Percentiles rank a stretch among this genome's conserved stretches.
These are phyloP conservation scores for Dorcus hopei DNA, from an alignment of 2,888 invertebrate species.

Conservation along the genomic window DNA sequence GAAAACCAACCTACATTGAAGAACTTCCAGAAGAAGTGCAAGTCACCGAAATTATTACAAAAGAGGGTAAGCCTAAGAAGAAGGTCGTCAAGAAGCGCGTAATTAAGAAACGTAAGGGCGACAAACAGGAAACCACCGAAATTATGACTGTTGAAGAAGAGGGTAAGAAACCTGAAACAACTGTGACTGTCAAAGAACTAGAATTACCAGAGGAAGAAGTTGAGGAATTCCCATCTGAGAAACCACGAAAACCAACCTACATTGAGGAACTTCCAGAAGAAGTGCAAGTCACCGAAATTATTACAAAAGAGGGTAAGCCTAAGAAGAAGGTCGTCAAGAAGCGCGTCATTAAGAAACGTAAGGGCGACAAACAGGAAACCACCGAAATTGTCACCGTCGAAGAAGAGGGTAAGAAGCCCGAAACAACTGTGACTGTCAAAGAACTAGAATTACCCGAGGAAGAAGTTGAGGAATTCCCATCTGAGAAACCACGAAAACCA, in stretches of 20 bases:
- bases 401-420: conserved; percentile 37
- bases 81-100: conserved; percentile 45
- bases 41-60: conserved; percentile 30
- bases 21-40: conserved; percentile 35
- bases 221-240: not conserved
- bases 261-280: conserved; percentile 35
- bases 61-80: conserved; percentile 33
- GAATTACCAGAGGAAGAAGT: conserved; percentile 16
- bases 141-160: conserved; percentile 50
- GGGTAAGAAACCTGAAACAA: conserved; percentile 45
- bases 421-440: conserved; percentile 35
- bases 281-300: conserved; percentile 29
- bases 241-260: conserved; percentile 9
- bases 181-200: conserved; percentile 35
- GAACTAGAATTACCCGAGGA: conserved; percentile 30
- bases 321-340: conserved; percentile 40
- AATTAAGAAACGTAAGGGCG: conserved; percentile 47
- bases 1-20: conserved; percentile 23
- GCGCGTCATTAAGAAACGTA: conserved; percentile 38
- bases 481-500: conserved; percentile 1
- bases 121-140: conserved; percentile 48
- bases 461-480: conserved; percentile 27
- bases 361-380: conserved; percentile 40
- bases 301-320: conserved; percentile 28
- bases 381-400: conserved; percentile 31